phyloP scores from a whole-genome alignment of 2,113 vertebrate genomes.

The Lota lota region DNA sequence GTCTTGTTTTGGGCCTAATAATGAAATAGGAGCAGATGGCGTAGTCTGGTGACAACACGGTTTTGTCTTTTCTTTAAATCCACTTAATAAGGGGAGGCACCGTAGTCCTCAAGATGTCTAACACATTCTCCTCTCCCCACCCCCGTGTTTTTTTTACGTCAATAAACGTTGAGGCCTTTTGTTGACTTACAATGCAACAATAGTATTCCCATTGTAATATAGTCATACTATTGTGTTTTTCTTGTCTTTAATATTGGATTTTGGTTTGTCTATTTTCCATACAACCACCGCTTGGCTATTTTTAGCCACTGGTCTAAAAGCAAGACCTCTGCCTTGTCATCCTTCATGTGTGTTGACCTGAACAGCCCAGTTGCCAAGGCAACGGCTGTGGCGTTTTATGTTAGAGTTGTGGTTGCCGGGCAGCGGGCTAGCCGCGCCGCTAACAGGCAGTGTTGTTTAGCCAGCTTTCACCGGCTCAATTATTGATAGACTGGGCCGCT shows the following conservation, averaged over 20 bases:
- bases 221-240: too few relatives aligned
- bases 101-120: slow-evolving; percentile 29
- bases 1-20: background rate
- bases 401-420: slow-evolving; percentile 67
- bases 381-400: slow-evolving; percentile 55
- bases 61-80: slow-evolving; percentile 43
- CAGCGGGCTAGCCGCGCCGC: slow-evolving; percentile 47
- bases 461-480: slow-evolving; percentile 47
- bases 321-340: slow-evolving; percentile 14
- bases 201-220: background rate
- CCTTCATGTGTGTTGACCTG: slow-evolving; percentile 34
- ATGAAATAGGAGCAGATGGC: slow-evolving; percentile 59
- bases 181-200: background rate
- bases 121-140: slow-evolving; percentile 10
- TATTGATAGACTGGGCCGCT: slow-evolving; percentile 49
- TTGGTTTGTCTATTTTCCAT: background rate
- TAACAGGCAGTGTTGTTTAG: background rate
- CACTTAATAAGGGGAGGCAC: slow-evolving; percentile 50
- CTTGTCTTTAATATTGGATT: too few relatives aligned
- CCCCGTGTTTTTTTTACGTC: background rate
- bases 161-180: background rate
- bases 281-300: slow-evolving; percentile 20
- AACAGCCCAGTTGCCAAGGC: slow-evolving; percentile 51
- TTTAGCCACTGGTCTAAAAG: slow-evolving; percentile 16
- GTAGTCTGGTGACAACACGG: slow-evolving; percentile 46